phyloP scores from a whole-genome alignment of 2,888 invertebrate genomes.

The Sturmia bella region DNA sequence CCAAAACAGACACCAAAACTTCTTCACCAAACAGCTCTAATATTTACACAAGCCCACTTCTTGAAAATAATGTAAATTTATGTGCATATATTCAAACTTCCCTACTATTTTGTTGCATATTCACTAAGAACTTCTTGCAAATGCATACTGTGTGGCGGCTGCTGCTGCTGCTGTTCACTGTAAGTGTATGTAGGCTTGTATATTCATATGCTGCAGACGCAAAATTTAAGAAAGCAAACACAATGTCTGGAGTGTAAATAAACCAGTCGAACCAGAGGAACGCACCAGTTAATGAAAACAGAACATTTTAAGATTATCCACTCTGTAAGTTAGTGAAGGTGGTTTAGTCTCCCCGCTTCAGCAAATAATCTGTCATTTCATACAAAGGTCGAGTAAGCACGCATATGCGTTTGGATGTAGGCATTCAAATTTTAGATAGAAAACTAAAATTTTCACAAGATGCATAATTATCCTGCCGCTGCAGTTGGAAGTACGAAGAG shows the following conservation, averaged over 20 bases:
- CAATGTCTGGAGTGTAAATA: conserved; percentile 52
- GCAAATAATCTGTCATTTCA: neutral
- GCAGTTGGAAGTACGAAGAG: no score
- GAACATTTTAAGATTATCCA: conserved; percentile 25
- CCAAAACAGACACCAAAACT: conserved; percentile 23
- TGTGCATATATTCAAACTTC: conserved; percentile 13
- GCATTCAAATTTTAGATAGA: conserved; percentile 37
- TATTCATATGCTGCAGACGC: no score
- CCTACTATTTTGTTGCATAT: conserved; percentile 11
- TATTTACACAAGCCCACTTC: conserved; percentile 38
- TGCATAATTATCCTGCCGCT: no score
- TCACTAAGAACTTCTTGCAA: conserved; percentile 32
- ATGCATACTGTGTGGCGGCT: conserved; percentile 27
- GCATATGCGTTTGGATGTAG: neutral
- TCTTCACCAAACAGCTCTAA: conserved; percentile 48
- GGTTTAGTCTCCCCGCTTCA: neutral
- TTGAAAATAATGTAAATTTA: neutral
- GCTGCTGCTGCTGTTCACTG: conserved; percentile 1
- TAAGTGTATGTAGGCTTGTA: neutral
- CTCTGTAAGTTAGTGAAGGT: neutral
- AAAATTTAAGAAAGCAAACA: conserved; percentile 46
- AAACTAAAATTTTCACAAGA: no score
- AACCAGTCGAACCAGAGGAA: conserved; percentile 49
- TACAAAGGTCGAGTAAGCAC: neutral
- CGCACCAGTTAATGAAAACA: conserved; percentile 34